Evolutionary conservation across 2,888 invertebrate species (phyloP).

Genomic region (Troglohyphantes excavatus): DNA sequence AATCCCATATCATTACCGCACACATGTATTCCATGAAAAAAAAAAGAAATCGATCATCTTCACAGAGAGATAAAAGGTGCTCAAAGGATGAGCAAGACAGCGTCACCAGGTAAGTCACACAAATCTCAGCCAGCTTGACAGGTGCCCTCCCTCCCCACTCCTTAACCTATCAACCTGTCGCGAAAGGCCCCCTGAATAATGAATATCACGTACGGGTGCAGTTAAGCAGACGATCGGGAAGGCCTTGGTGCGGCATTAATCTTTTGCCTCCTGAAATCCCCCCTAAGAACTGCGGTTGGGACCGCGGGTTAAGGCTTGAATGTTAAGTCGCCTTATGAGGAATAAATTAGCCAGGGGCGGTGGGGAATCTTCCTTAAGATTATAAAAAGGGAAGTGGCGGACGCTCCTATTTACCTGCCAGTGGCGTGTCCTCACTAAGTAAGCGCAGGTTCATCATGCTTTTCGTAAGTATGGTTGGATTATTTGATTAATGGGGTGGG

Average conservation of each 20-base stretch:
- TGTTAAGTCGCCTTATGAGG: constrained; percentile 40
- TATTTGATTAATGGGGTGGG: not conserved
- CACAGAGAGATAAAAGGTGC: not conserved
- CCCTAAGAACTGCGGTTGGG: not conserved
- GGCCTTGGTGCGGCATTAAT: constrained; percentile 64
- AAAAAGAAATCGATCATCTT: constrained; percentile 13
- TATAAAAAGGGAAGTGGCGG: constrained; percentile 61
- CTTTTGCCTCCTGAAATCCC: constrained; percentile 26
- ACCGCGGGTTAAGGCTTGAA: constrained; percentile 45
- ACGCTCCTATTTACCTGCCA: constrained; percentile 24
- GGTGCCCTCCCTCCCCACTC: not conserved
- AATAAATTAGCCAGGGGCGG: constrained; percentile 69
- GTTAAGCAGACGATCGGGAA: constrained; percentile 21
- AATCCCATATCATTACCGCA: not conserved
- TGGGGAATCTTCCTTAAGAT: constrained; percentile 44
- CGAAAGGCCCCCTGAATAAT: constrained; percentile 64
- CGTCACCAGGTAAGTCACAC: constrained; percentile 35
- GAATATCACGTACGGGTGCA: constrained; percentile 62
- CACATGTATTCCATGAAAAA: not conserved
- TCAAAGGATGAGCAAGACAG: constrained; percentile 1
- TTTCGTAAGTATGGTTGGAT: constrained; percentile 51
- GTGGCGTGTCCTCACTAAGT: not conserved
- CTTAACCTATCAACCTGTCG: constrained; percentile 33
- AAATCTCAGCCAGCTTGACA: constrained; percentile 25
- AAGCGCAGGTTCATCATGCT: constrained; percentile 47